Base-by-base conservation (phyloP, 2,797 vertebrate genomes). In the Falco columbarius region DNA sequence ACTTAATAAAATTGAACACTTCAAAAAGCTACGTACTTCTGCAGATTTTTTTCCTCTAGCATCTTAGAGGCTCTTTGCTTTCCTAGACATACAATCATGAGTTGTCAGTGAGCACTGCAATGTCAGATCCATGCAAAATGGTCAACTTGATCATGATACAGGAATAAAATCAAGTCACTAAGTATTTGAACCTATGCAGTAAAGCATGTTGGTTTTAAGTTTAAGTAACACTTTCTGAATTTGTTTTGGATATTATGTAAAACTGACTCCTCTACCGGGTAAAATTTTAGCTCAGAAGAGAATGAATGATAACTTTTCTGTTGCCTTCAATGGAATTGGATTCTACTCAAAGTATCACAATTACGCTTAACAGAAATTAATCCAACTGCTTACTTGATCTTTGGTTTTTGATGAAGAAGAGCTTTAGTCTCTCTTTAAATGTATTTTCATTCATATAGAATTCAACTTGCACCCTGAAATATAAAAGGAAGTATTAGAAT, bases 351-450 rank as follows among this genome's bases (percentile, higher is more conserved):
- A 73, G 29, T 54, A 90, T 40, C n/a, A 40, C 16, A 89, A 89
- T 93, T 38, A 77, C 5, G 55, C 40, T 26, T 74, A 82, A 94
- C 6, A 89, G 38, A 96, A 96, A 92, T 74, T 49, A 95, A 93
- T 68, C 32, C 59, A 95, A 68, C 24, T 84, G 95, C 98, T 98
- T 98, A 99, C 98, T 99, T 97, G 98, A 99, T 98, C 98, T 98
- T 98, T 98, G 98, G 92, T 98, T 99, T 98, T 99, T 98, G 97
- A 99, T 98, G 97, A 98, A 99, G 97, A 98, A 98, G 92, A 98
- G 97, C 91, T 99, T 98, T 86, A 98, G 97, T 93, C 98, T 98
- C 92, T 99, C 98, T 98, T 99, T 99, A 97, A 99, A 98, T 74
- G 98, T 98, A 42, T 98, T 98, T 98, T 98, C 98, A 93, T 98